Base-by-base conservation (phyloP, 2,797 vertebrate genomes). In the Leucoraja ocellata region DNA sequence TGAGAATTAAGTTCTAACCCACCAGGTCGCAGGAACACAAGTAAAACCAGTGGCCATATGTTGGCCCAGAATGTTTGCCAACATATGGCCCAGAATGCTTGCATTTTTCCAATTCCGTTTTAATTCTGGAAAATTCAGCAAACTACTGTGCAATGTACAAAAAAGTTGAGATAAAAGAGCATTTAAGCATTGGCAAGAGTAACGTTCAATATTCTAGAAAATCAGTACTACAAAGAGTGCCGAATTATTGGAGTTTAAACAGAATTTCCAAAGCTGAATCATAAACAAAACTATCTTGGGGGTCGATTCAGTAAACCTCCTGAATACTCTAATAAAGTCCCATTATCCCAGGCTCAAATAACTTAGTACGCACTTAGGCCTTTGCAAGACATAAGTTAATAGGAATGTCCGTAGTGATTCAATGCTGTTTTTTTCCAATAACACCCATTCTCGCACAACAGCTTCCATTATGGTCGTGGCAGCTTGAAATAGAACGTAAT, bases 401-500 rank as follows among this genome's bases (percentile, higher is more conserved):
- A 99, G 98, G 97, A 99, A 99, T 93, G 99, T 97, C 95, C 99
- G 96, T 71, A 99, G 97, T 10, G 99, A 99, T 94, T 99, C 99
- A 0, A 99, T 98, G 96, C 97, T 99, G 95, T 95, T 97, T 96
- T 98, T 99, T 95, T 99, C 99, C 96, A 99, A 96, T 93, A 99
- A 97, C 95, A 99, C 97, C 99, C 99, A 99, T 96, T 99, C 99
- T 94, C 99, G 97, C 93, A 99, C 98, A 95, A 99, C 99, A 0
- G 99, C 98, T 97, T 99, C 98, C 99, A 99, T 99, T 96, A 99
- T 96, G 46, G 99, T 98, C 1, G 99, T 99, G 95, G 98, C 98
- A 77, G 98, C 98, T 97, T 99, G 98, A 95, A 99, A 99, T 95
- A 99, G 97, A 95, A 99, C 99, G 95, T 99, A 99, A 95, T 99